Percentiles rank a stretch among this genome's conserved stretches.
phyloP scores from a whole-genome alignment of 2,888 invertebrate species.

The Leucania comma region DNA sequence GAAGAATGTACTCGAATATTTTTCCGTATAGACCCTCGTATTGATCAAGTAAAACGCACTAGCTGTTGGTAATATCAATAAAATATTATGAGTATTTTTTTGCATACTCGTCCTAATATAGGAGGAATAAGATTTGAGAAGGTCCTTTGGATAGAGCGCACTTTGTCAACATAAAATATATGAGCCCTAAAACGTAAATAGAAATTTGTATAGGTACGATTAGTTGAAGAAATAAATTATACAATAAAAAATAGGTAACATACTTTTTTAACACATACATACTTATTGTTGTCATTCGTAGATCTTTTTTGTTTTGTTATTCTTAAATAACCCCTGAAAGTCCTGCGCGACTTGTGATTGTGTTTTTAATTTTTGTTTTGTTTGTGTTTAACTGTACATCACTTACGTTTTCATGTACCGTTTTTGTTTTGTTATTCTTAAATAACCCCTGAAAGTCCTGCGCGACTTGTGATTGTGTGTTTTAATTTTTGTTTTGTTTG shows the following conservation, averaged over 20 bases:
- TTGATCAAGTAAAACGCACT: constrained; percentile 57
- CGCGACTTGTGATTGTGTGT: too few relatives aligned
- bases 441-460: too few relatives aligned
- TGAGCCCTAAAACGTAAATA: not conserved
- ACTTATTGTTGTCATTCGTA: too few relatives aligned
- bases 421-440: too few relatives aligned
- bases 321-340: too few relatives aligned
- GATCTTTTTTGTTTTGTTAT: too few relatives aligned
- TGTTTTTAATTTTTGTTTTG: too few relatives aligned
- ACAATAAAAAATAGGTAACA: not conserved
- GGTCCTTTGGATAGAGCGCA: constrained; percentile 16
- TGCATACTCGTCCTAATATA: constrained; percentile 61
- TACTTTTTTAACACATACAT: too few relatives aligned
- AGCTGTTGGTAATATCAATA: constrained; percentile 68
- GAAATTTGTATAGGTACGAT: not conserved
- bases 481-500: too few relatives aligned
- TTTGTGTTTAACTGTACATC: too few relatives aligned
- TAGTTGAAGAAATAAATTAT: constrained; percentile 1
- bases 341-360: too few relatives aligned
- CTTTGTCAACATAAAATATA: constrained; percentile 42
- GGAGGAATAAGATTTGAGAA: constrained; percentile 57
- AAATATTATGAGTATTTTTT: constrained; percentile 70
- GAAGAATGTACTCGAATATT: constrained; percentile 20
- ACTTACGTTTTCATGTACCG: too few relatives aligned
- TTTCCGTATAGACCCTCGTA: constrained; percentile 37